phyloP scores from a whole-genome alignment of 2,113 vertebrate species.

The Crotalus helleri region DNA sequence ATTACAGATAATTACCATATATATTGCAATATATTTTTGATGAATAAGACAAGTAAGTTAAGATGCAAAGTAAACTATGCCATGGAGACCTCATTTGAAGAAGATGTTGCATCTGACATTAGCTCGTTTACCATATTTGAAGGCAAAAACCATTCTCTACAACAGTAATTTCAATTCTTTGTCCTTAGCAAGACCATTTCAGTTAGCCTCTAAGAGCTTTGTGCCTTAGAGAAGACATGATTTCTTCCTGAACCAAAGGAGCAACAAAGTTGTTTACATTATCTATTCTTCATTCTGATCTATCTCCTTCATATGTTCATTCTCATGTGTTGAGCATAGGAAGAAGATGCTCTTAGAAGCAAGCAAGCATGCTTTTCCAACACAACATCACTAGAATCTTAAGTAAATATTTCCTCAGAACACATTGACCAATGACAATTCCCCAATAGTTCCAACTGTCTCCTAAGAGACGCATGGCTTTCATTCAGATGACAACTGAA shows the following conservation, averaged over 20 bases:
- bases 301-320: neutral
- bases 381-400: neutral
- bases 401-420: neutral
- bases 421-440: neutral
- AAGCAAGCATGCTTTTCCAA: neutral
- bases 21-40: neutral
- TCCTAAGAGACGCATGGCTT: neutral
- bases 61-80: neutral
- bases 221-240: neutral
- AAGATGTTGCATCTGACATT: neutral
- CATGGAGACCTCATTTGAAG: neutral
- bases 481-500: neutral
- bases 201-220: neutral
- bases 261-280: neutral
- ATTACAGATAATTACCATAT: neutral
- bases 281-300: neutral
- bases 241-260: neutral
- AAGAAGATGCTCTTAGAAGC: neutral
- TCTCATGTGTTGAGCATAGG: neutral
- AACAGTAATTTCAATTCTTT: neutral
- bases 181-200: neutral
- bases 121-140: neutral
- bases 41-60: neutral
- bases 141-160: neutral
- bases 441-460: neutral